These are phyloP conservation scores for Pilophorus perplexus DNA, from an alignment of 2,888 invertebrate genomes.

Conservation along the genomic window DNA sequence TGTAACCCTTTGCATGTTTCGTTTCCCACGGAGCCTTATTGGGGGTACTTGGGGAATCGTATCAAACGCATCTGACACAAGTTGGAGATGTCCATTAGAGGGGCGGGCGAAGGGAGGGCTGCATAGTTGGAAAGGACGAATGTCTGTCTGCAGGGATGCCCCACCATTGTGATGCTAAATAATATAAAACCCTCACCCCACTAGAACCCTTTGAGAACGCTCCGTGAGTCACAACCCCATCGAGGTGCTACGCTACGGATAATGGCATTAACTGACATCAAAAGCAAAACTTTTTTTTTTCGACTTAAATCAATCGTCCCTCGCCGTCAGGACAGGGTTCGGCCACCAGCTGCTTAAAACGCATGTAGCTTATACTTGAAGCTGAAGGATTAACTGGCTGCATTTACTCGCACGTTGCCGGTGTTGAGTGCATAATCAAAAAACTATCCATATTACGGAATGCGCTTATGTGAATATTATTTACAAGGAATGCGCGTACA, in stretches of 20 bases:
- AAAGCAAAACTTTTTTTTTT: conserved; percentile 29
- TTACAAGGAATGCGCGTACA: no score
- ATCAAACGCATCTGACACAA: conserved; percentile 4
- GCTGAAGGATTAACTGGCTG: no score
- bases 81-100: conserved; percentile 23
- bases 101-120: conserved; percentile 3
- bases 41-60: not conserved
- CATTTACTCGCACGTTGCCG: no score
- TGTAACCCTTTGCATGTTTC: not conserved
- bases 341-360: conserved; percentile 29
- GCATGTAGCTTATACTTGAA: no score
- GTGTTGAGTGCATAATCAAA: no score
- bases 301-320: conserved; percentile 32
- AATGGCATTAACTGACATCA: conserved; percentile 35
- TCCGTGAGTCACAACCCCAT: conserved; percentile 31
- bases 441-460: no score
- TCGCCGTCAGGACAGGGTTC: not conserved
- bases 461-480: no score
- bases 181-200: conserved; percentile 3
- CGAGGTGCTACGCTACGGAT: conserved; percentile 25
- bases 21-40: conserved; percentile 8
- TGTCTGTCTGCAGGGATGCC: conserved; percentile 5
- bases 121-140: conserved; percentile 36
- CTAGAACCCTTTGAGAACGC: conserved; percentile 22
- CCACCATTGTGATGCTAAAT: conserved; percentile 28